Evolutionary conservation across 2,888 invertebrate species (phyloP).

Genomic region (Periphyllus acericola): DNA sequence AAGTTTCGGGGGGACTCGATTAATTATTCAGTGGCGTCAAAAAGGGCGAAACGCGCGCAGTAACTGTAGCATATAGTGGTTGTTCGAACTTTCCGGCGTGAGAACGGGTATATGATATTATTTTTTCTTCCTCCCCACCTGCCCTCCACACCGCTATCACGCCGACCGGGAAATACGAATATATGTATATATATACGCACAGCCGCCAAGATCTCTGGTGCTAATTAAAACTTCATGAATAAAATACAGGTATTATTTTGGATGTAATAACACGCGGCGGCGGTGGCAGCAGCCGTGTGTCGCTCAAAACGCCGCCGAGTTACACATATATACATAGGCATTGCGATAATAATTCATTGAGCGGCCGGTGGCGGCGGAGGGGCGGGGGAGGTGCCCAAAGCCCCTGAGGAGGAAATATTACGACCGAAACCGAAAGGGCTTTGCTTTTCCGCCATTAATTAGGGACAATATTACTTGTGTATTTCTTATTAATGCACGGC

Average conservation of each 20-base stretch:
- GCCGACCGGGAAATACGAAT: slow-evolving; percentile 1
- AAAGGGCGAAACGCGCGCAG: slow-evolving; percentile 40
- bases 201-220: slow-evolving; percentile 13
- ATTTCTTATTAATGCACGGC: slow-evolving; percentile 55
- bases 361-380: slow-evolving; percentile 51
- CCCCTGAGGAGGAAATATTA: slow-evolving; percentile 57
- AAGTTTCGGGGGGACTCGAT: slow-evolving; percentile 54
- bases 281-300: background rate
- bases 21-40: slow-evolving; percentile 60
- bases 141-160: background rate
- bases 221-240: slow-evolving; percentile 67
- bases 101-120: slow-evolving; percentile 15
- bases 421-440: slow-evolving; percentile 62
- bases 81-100: slow-evolving; percentile 37
- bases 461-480: slow-evolving; percentile 64
- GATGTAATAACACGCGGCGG: slow-evolving; percentile 52
- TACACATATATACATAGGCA: background rate
- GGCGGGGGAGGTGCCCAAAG: slow-evolving; percentile 62
- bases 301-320: slow-evolving; percentile 21
- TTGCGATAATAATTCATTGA: slow-evolving; percentile 62
- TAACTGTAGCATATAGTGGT: background rate
- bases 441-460: slow-evolving; percentile 63
- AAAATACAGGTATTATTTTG: slow-evolving; percentile 67
- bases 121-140: background rate
- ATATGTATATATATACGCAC: background rate